Evolutionary conservation across 2,888 invertebrate species (phyloP).

Genomic region (Copidosoma aretas): DNA sequence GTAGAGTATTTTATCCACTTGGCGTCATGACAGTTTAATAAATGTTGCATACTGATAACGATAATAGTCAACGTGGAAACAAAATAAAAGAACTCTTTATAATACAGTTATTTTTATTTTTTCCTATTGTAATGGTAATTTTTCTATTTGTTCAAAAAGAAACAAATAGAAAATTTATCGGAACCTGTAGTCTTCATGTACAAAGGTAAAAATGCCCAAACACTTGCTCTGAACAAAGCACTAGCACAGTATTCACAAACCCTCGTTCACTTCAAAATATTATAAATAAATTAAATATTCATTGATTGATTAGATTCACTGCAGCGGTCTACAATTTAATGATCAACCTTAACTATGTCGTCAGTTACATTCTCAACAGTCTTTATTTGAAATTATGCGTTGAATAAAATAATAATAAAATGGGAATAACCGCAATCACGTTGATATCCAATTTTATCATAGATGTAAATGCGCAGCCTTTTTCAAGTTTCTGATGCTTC

Average conservation of each 20-base stretch:
- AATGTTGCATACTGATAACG: no score
- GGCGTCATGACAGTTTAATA: no score
- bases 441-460: conserved; percentile 18
- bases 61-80: neutral
- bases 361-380: conserved; percentile 17
- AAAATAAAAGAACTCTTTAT: neutral
- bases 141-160: neutral
- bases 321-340: conserved; percentile 14
- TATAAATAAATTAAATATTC: conserved; percentile 38
- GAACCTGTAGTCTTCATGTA: conserved; percentile 24
- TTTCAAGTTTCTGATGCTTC: conserved; percentile 13
- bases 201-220: conserved; percentile 38
- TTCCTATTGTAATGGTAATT: neutral
- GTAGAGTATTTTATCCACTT: no score
- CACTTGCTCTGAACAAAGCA: conserved; percentile 37
- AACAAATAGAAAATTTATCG: neutral
- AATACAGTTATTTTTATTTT: conserved; percentile 22
- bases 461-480: conserved; percentile 18
- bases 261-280: conserved; percentile 32
- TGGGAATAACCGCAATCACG: conserved; percentile 13
- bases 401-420: conserved; percentile 4
- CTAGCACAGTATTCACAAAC: conserved; percentile 38
- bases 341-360: conserved; percentile 9
- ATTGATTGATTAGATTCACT: conserved; percentile 29
- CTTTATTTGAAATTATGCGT: conserved; percentile 10